These are phyloP conservation scores for Spinus olivaceus DNA, from an alignment of 2,797 vertebrate genomes.

Conservation along the genomic window DNA sequence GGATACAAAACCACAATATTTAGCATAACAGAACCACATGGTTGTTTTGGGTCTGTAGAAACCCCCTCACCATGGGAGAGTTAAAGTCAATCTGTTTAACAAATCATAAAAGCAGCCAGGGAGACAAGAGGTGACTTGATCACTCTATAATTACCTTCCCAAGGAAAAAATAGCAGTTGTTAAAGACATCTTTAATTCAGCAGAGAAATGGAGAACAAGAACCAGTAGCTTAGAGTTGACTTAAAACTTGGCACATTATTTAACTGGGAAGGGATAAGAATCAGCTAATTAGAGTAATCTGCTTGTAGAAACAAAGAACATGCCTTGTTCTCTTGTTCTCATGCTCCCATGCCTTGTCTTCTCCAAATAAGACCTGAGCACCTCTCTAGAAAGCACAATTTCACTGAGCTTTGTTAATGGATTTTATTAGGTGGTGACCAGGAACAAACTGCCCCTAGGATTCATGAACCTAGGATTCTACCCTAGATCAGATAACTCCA, in stretches of 20 bases:
- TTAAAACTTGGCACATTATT: conserved; percentile 10
- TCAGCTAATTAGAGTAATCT: background rate
- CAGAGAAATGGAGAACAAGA: conserved; percentile 4
- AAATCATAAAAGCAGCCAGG: background rate
- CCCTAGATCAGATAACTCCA: background rate
- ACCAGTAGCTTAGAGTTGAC: background rate
- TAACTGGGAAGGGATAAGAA: background rate
- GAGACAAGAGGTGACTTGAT: conserved; percentile 20
- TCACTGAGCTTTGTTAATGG: background rate
- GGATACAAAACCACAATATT: background rate
- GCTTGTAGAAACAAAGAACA: background rate
- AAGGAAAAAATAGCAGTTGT: background rate
- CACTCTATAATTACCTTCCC: conserved; percentile 31
- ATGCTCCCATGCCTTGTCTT: background rate
- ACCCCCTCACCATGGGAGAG: background rate
- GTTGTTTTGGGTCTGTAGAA: background rate
- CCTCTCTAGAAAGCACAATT: background rate
- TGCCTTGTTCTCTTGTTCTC: background rate
- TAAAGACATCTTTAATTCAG: conserved; percentile 5
- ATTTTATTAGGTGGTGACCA: background rate
- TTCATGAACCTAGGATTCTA: background rate
- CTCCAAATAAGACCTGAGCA: background rate
- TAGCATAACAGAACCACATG: background rate
- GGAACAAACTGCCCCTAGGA: background rate
- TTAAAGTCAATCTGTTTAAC: conserved; percentile 24